Evolutionary conservation across 37 sponge, comb jelly and placozoan species (phyloP).

Genomic region (Beroe ovata): DNA sequence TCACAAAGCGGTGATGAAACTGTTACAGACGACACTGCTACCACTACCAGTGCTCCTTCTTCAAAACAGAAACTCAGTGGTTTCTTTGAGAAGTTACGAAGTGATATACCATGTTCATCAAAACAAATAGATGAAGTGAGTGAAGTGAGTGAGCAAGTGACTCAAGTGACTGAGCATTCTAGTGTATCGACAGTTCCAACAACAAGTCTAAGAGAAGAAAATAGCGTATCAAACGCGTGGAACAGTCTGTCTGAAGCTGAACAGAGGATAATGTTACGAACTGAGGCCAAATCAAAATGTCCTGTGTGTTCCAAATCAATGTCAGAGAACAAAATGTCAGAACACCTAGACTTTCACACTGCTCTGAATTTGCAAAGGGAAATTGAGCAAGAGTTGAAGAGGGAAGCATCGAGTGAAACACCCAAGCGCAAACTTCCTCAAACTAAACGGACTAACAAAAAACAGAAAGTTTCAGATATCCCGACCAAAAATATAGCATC

Average conservation of each 20-base stretch:
- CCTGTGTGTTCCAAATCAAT: conserved; percentile 30
- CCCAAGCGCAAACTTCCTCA: conserved; percentile 46
- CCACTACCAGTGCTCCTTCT: too few species aligned
- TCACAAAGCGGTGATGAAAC: too few species aligned
- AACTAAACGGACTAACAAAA: neutral
- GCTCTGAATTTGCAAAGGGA: conserved; percentile 17
- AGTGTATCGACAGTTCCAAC: neutral
- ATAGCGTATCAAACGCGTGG: neutral
- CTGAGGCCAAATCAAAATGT: neutral
- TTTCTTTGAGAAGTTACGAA: neutral
- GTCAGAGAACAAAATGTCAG: neutral
- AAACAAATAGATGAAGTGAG: neutral
- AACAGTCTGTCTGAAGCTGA: conserved; percentile 28
- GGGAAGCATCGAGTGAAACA: neutral
- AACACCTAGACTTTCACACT: conserved; percentile 53
- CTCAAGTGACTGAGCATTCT: neutral
- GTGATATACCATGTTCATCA: neutral
- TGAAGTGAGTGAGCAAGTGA: neutral
- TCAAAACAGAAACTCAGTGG: conserved; percentile 27
- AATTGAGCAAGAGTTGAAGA: conserved; percentile 25
- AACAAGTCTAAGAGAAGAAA: neutral
- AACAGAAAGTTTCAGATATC: conserved; percentile 35
- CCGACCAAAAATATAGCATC: conserved; percentile 40
- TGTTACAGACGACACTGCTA: too few species aligned
- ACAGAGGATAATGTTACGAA: neutral